These are phyloP conservation scores for Teleopsis dalmanni DNA, from an alignment of 1,140 invertebrate genomes.

Conservation along the genomic window DNA sequence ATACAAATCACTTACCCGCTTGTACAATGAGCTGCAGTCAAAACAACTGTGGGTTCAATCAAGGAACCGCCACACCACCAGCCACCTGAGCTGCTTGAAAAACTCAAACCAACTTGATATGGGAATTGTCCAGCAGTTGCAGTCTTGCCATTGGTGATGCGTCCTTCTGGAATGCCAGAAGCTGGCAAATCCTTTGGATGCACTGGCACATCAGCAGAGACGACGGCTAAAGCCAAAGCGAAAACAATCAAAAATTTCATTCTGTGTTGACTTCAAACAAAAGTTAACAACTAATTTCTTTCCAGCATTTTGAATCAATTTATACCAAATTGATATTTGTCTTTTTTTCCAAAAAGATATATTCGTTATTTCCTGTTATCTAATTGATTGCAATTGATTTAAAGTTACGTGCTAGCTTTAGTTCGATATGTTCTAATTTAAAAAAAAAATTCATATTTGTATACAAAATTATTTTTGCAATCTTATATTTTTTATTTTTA, in stretches of 20 bases:
- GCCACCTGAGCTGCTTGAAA: not conserved
- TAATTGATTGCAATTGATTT: too few relatives aligned
- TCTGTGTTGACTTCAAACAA: too few relatives aligned
- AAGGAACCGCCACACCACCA: constrained; percentile 12
- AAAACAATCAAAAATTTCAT: constrained; percentile 9
- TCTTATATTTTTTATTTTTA: too few relatives aligned
- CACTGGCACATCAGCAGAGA: constrained; percentile 1
- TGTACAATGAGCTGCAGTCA: constrained; percentile 12
- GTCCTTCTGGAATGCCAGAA: constrained; percentile 14
- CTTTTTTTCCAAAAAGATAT: too few relatives aligned
- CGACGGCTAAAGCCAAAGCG: constrained; percentile 8
- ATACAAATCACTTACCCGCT: constrained; percentile 9
- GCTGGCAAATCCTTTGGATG: not conserved
- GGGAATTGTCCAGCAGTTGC: constrained; percentile 11
- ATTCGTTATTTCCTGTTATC: too few relatives aligned
- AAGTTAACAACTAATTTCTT: too few relatives aligned
- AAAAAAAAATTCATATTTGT: too few relatives aligned
- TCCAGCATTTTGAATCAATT: too few relatives aligned
- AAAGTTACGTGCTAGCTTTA: too few relatives aligned
- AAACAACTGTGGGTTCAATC: constrained; percentile 7
- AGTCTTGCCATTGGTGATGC: constrained; percentile 33
- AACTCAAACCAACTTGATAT: constrained; percentile 7
- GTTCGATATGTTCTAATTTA: too few relatives aligned
- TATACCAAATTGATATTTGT: too few relatives aligned
- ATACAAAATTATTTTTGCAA: too few relatives aligned